A percentile compares a stretch with the other conserved stretches of the same genome.
phyloP scores from a whole-genome alignment of 2,797 vertebrate genomes.

The Scolopax rusticola region DNA sequence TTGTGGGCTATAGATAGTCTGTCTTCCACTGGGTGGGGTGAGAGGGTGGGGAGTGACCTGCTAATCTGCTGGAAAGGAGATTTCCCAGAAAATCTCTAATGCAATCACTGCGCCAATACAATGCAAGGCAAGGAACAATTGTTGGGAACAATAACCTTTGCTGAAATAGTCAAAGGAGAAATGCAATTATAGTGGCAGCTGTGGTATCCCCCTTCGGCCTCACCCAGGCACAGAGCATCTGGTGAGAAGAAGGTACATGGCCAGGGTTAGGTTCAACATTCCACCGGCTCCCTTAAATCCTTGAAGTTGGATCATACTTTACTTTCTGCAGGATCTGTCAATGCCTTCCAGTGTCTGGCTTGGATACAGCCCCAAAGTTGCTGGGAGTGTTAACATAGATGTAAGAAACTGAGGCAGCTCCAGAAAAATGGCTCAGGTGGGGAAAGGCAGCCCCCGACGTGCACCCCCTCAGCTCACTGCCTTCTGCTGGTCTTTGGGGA shows the following conservation, averaged over 20 bases:
- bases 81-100: slow-evolving; percentile 9
- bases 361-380: neutral
- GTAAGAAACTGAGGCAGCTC: neutral
- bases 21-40: neutral
- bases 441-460: rapidly evolving
- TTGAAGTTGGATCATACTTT: neutral
- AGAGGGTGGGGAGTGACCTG: neutral
- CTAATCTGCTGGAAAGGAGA: slow-evolving; percentile 7
- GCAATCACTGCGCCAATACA: neutral
- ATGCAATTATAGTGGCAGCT: rapidly evolving
- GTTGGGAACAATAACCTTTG: rapidly evolving
- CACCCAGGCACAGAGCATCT: rapidly evolving
- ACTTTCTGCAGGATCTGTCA: neutral
- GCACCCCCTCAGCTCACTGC: neutral
- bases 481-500: neutral
- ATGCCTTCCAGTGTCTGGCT: neutral
- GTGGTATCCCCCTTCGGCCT: neutral
- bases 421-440: neutral
- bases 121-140: neutral
- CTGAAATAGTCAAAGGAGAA: neutral
- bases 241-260: neutral
- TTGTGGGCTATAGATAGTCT: neutral
- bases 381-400: neutral
- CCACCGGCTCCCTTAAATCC: neutral
- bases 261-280: neutral